Evolutionary conservation across 2,113 vertebrate genomes (phyloP).

Genomic region (Anarhynchus alexandrinus): DNA sequence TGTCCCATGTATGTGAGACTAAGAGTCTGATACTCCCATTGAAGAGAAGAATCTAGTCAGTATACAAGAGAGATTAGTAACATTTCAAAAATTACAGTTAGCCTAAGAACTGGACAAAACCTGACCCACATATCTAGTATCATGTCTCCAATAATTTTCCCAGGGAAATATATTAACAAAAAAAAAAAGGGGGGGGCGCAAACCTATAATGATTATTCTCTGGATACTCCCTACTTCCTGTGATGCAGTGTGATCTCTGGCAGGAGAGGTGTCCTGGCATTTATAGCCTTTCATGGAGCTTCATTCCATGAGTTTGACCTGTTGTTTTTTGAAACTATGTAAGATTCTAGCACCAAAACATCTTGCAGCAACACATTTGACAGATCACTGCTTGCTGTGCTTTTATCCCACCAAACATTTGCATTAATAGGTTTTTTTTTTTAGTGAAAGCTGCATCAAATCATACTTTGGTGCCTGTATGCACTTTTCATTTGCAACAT

Average conservation of each 20-base stretch:
- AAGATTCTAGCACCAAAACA: neutral
- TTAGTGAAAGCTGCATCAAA: neutral
- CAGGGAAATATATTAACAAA: neutral
- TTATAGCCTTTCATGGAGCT: neutral
- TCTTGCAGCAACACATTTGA: neutral
- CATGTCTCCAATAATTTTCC: neutral
- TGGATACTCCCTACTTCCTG: neutral
- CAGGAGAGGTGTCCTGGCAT: neutral
- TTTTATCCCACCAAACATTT: neutral
- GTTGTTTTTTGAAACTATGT: neutral
- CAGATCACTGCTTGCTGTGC: neutral
- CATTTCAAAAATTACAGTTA: neutral
- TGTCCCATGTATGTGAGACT: neutral
- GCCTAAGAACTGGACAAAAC: neutral
- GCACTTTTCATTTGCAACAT: neutral
- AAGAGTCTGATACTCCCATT: neutral
- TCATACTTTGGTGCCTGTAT: neutral
- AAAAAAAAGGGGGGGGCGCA: neutral
- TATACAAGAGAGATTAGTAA: neutral
- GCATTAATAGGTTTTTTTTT: neutral
- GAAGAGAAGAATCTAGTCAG: neutral
- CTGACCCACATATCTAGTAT: neutral
- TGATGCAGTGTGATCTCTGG: neutral
- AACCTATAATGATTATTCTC: neutral
- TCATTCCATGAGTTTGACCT: neutral